These are phyloP conservation scores for Craterocephalus amniculus DNA, from an alignment of 2,797 vertebrate genomes.

Conservation along the genomic window DNA sequence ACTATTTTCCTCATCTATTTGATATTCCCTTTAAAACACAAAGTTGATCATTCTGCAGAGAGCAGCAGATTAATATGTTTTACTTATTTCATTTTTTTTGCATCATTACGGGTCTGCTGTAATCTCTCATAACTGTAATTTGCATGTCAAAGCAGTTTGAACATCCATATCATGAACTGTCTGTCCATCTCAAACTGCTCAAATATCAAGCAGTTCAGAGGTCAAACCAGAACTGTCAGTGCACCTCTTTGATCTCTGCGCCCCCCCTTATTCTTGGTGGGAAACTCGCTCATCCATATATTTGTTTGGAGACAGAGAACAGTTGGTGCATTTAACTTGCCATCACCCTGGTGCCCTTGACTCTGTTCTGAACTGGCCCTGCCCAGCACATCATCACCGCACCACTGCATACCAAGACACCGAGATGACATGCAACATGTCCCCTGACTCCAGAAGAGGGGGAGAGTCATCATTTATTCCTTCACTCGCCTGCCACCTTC, in stretches of 20 bases:
- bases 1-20: neutral
- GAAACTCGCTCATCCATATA: conserved; percentile 71
- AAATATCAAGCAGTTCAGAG: conserved; percentile 56
- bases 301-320: conserved; percentile 80
- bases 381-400: conserved; percentile 78
- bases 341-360: conserved; percentile 79
- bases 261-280: conserved; percentile 8
- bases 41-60: neutral
- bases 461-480: conserved; percentile 70
- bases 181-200: conserved; percentile 27
- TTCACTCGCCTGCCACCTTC: conserved; percentile 65
- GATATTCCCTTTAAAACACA: rapidly evolving
- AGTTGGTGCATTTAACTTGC: conserved; percentile 79
- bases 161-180: conserved; percentile 15
- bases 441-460: conserved; percentile 64
- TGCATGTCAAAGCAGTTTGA: conserved; percentile 1
- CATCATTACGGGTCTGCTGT: neutral
- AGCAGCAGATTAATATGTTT: neutral
- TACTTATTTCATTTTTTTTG: neutral
- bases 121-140: neutral
- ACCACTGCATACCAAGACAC: conserved; percentile 77
- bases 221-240: conserved; percentile 53
- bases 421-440: conserved; percentile 79
- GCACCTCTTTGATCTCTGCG: conserved; percentile 53
- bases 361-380: conserved; percentile 73